phyloP scores from a whole-genome alignment of 2,888 invertebrate species.

The Cantharis rustica region DNA sequence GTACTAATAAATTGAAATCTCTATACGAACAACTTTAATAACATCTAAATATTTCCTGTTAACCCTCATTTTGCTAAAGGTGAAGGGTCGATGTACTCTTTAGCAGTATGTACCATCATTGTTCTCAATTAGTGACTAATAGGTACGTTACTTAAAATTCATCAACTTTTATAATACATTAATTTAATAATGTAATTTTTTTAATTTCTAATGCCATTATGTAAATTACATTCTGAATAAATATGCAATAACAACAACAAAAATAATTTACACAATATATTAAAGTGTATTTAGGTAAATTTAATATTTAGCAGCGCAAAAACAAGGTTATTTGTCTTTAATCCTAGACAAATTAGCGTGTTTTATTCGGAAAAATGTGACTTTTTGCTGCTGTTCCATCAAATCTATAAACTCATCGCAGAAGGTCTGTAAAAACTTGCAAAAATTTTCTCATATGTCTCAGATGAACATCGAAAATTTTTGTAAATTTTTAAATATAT shows the following conservation, averaged over 20 bases:
- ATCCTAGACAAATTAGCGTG: too few species aligned
- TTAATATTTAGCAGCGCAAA: not conserved
- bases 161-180: constrained; percentile 12
- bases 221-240: not conserved
- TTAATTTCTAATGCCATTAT: not conserved
- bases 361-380: too few species aligned
- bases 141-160: constrained; percentile 4
- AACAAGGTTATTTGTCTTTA: too few species aligned
- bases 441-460: too few species aligned
- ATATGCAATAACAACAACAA: not conserved
- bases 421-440: too few species aligned
- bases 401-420: not conserved
- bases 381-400: too few species aligned
- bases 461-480: not conserved
- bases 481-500: too few species aligned
- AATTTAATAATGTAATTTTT: not conserved
- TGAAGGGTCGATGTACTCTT: constrained; percentile 3
- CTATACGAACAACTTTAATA: not conserved
- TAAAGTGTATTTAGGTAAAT: not conserved
- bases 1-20: constrained; percentile 2
- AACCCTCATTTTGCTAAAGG: not conserved
- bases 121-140: constrained; percentile 8
- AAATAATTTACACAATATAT: not conserved
- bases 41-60: constrained; percentile 2
- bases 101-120: constrained; percentile 1